Evolutionary conservation across 2,888 invertebrate species (phyloP), one percentile per base, ranked within the genome.

Genomic region (Pyrochroa serraticornis): DNA sequence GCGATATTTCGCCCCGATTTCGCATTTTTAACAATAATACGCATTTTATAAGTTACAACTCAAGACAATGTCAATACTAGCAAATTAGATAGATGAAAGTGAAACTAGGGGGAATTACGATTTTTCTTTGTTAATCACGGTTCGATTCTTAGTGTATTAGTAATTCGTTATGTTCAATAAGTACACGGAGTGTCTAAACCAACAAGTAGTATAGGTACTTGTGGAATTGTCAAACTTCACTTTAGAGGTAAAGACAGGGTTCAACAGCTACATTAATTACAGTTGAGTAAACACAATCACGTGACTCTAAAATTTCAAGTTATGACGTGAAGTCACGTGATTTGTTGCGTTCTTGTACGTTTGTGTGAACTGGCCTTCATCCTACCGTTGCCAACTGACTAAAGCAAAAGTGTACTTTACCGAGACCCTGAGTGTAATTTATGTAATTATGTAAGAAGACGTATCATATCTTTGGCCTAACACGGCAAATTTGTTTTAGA

Each of bases 41-140:
- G 55, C 46, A 58, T 54, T 58, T 62, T 60, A 56, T 60, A 62
- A 61, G 51, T 58, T 64, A 46, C 45, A 60, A 63, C 57, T 60
- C 60, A 58, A 58, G 66, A 66, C 63, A 63, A 70, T 70, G 71
- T 71, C 71, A 71, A 71, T 71, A 71, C 65, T 66, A 69, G 68
- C 62, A 55, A 65, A 67, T 44, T 41, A 58, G 51, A 49, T 44
- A 43, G 48, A 61, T 63, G 61, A 55, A 58, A 62, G 60, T 61
- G 52, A 57, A 46, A 36, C 22, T 41, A 41, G 46, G 37, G 39
- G 52, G 58, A 14, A 34, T 52, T 45, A 43, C 12, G 2, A 7
- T 30, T 51, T 2, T 37, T 41, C 37, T 51, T 12, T 13, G n/a
- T 51, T 13, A 9, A 35, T 44, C 42, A 22, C 22, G 22, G 5